Base-by-base conservation (phyloP, 2,888 invertebrate genomes). In the Torymus tubicola region DNA sequence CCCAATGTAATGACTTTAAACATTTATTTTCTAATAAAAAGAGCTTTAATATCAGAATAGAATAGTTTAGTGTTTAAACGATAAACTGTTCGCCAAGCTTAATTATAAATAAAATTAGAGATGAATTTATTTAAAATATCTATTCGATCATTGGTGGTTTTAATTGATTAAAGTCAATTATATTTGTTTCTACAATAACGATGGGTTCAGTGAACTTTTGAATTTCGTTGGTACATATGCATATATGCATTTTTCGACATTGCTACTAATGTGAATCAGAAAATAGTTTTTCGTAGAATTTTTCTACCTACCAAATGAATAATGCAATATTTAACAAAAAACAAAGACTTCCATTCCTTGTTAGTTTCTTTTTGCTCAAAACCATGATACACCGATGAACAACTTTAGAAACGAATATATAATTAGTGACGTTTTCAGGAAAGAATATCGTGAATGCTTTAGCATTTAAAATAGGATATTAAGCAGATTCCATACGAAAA, bases 231-330 rank as follows among this genome's bases (percentile, higher is more conserved):
- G 0, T 12, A 24, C 52, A n/a, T 16, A 64, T 31, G n/a, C 16
- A 16, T 64, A 52, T 63, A 42, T 57, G 31, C 74, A 57, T n/a
- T 63, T 74, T 65, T 65, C 42, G 52, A 64, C 31, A 10, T 31
- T 13, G n/a, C 14, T 12, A 42, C 3, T 53, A 53, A 63, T 12
- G 11, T 64, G n/a, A 72, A 57, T 74, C 57, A 18, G 14, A 64
- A 67, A 74, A 67, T 58, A 21, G 67, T 50, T 74, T 74, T 67
- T 74, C 60, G 1, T 58, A 21, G 21, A 60, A 58, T 65, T 18
- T 64, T 21, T 73, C 42, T 16, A 57, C 42, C 52, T 55, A 2
- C 0, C 21, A 16, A 50, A 74, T 74, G 74, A 74, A 74, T 74
- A 74, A 74, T 74, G n/a, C 74, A 74, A 24, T 3, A 24, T 24